Evolutionary conservation across 2,113 vertebrate species (phyloP), one percentile per base, ranked within the genome.

Genomic region (Bubo blakistoni): DNA sequence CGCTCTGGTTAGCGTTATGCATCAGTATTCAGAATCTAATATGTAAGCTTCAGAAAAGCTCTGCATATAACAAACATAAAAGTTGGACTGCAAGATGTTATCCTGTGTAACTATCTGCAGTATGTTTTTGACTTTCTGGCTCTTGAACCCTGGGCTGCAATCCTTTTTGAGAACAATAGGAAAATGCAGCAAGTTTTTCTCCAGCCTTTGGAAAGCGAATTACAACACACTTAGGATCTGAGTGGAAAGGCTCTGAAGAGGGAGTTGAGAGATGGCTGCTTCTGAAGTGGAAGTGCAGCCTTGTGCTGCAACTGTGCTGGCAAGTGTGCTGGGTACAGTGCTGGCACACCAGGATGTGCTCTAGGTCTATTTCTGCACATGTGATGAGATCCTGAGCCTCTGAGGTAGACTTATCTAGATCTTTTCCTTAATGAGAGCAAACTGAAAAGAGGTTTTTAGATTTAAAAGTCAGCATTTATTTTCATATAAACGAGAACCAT

Each of bases 51-150:
- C 38, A 73, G 54, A 55, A 78, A 46, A 81, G n/a, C 47, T 69
- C 78, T 92, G 44, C 14, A 1, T 27, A 5, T 0, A 3, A 30
- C 18, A 18, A 42, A 34, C 0, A 0, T 14, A 32, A 58, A 49
- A 77, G 18, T 18, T 46, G 59, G 19, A 15, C 40, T 65, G 40
- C 22, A 51, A 25, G 22, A 9, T 65, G 11, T 21, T 30, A 27
- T 13, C 29, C 59, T 42, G 5, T 34, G 32, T 21, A 71, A 22
- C 49, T 10, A 6, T 2, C 22, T 42, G 22, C 24, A 61, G 11
- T 25, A 20, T 10, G 19, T 4, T 32, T 51, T 77, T 49, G 7
- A 10, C 36, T 92, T 85, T 25, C 40, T 29, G 22, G 7, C 46
- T 61, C 12, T 52, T 55, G n/a, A 81, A 30, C 22, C 26, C 38